Conservation (phyloP, 2,888 invertebrate species). For the Plagiodera versicolora region DNA sequence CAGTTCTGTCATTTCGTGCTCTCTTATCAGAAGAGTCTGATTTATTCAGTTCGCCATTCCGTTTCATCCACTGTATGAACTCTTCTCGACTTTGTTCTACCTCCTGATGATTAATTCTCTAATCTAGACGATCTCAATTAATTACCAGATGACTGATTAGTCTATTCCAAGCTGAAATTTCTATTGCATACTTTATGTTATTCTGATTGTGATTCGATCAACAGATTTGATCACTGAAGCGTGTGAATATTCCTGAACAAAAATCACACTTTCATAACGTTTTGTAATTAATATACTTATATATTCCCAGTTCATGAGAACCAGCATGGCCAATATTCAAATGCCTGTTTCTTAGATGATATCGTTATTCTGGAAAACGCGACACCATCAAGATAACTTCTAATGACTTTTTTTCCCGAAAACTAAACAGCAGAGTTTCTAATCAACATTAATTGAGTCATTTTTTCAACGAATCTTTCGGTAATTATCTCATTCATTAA, state of each 20-base stretch:
- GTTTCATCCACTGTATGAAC: too few species aligned
- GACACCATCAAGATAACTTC: background rate
- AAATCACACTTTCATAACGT: background rate
- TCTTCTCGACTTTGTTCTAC: too few species aligned
- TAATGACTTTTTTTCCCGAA: background rate
- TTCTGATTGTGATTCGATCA: background rate
- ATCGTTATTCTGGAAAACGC: background rate
- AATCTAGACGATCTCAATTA: too few species aligned
- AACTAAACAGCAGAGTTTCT: background rate
- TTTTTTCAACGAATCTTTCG: background rate
- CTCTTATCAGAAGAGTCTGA: too few species aligned
- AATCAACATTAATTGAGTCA: background rate
- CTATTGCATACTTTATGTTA: background rate
- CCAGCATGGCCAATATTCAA: background rate
- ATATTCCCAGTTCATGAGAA: background rate
- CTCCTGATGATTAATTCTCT: too few species aligned
- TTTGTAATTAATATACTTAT: background rate
- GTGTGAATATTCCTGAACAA: background rate
- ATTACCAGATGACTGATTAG: too few species aligned
- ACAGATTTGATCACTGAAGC: background rate
- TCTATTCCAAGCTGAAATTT: too few species aligned
- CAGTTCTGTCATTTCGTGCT: too few species aligned
- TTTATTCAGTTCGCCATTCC: too few species aligned
- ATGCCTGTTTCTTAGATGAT: background rate
- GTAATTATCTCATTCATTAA: background rate